Evolutionary conservation across 2,888 invertebrate species (phyloP).

Genomic region (Drosophila niveifrons): DNA sequence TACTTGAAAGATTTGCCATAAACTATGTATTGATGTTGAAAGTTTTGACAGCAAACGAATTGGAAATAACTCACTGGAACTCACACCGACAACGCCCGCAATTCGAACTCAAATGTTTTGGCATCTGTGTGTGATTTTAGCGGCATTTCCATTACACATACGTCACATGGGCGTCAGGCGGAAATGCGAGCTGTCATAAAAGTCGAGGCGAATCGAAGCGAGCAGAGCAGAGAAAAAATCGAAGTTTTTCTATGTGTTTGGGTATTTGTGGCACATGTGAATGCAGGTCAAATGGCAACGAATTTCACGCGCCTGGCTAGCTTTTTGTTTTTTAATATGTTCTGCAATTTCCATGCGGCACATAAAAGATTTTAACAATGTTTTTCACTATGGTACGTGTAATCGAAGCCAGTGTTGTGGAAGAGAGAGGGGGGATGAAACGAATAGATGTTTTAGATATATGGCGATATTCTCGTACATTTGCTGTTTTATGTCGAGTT

Average conservation of each 20-base stretch:
- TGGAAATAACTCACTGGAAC: constrained; percentile 38
- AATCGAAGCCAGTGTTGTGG: neutral
- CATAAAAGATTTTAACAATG: constrained; percentile 56
- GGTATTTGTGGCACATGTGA: neutral
- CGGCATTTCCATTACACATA: constrained; percentile 68
- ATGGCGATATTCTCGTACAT: constrained; percentile 30
- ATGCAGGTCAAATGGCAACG: constrained; percentile 38
- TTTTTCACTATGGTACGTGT: constrained; percentile 59
- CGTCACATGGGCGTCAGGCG: constrained; percentile 50
- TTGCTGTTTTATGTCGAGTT: constrained; percentile 49
- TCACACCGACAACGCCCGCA: neutral
- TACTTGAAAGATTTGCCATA: constrained; percentile 44
- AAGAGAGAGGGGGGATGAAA: neutral
- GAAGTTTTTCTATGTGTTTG: constrained; percentile 18
- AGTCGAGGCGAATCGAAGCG: neutral
- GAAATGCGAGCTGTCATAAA: constrained; percentile 49
- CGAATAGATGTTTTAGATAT: constrained; percentile 36
- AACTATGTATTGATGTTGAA: constrained; percentile 48
- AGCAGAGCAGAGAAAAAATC: constrained; percentile 23
- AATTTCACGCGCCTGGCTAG: constrained; percentile 29
- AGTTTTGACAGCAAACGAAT: constrained; percentile 55
- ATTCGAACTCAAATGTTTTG: constrained; percentile 9
- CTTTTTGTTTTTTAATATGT: constrained; percentile 59
- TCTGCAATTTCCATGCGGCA: constrained; percentile 28
- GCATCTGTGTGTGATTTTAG: constrained; percentile 17